These are phyloP conservation scores for Leptobrachium leishanense DNA, from an alignment of 2,113 vertebrate species.

Conservation along the genomic window DNA sequence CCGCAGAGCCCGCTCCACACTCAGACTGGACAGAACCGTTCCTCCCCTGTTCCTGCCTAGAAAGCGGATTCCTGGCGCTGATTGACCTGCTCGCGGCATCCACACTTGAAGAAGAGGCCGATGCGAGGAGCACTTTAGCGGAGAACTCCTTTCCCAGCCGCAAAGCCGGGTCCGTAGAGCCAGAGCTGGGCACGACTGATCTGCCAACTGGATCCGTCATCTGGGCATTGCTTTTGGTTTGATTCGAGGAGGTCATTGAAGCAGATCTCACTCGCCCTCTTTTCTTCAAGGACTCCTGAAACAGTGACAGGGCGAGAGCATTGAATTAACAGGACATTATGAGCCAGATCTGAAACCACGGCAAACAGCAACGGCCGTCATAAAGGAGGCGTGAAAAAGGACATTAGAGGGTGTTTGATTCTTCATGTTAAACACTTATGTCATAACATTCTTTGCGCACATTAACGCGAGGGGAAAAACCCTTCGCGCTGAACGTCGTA, in stretches of 20 bases:
- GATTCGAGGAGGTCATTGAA: slow-evolving; percentile 30
- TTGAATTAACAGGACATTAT: no score
- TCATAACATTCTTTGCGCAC: no score
- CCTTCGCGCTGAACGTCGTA: no score
- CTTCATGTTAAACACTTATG: no score
- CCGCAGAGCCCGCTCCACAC: background rate
- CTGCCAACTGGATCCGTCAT: slow-evolving; percentile 32
- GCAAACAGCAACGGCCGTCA: no score
- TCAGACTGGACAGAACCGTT: background rate
- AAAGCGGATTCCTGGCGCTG: slow-evolving; percentile 22
- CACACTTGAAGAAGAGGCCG: background rate
- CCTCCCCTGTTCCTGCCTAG: slow-evolving; percentile 49
- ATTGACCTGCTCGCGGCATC: slow-evolving; percentile 42
- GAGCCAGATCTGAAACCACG: no score
- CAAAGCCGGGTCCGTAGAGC: background rate
- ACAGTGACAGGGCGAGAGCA: background rate
- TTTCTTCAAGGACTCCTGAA: slow-evolving; percentile 74
- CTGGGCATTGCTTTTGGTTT: slow-evolving; percentile 52
- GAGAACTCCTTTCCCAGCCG: background rate
- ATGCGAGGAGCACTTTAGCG: slow-evolving; percentile 3
- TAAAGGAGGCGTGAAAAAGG: no score
- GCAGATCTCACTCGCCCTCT: slow-evolving; percentile 57
- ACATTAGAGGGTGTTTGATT: no score
- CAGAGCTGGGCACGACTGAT: background rate
- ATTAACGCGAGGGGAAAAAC: no score